phyloP scores from a whole-genome alignment of 2,113 vertebrate species.

The Ondatra zibethicus region DNA sequence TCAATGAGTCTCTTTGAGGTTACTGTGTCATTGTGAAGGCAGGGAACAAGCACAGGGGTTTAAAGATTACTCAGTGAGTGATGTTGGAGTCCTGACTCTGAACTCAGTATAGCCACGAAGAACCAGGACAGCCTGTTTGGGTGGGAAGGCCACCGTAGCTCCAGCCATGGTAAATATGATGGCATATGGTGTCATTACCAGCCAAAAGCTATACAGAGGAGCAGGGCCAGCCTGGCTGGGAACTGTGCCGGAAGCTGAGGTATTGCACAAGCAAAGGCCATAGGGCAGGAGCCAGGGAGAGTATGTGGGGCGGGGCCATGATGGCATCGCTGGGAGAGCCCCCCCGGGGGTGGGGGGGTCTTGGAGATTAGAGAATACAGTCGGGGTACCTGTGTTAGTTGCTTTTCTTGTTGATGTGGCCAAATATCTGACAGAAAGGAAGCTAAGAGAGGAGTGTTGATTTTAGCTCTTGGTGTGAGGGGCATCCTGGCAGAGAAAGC shows the following conservation, averaged over 20 bases:
- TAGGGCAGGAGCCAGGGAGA: not conserved
- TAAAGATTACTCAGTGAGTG: not conserved
- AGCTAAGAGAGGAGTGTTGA: not conserved
- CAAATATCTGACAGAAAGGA: not conserved
- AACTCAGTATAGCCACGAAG: not conserved
- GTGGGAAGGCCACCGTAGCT: not conserved
- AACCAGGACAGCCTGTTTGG: not conserved
- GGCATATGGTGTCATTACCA: not conserved
- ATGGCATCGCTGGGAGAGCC: not conserved
- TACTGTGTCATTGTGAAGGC: not conserved
- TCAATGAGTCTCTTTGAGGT: not conserved
- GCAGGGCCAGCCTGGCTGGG: not conserved
- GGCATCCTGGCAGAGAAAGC: not conserved
- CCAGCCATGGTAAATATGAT: not conserved
- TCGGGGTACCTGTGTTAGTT: not conserved
- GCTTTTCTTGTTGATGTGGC: not conserved
- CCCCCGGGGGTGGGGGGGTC: too few relatives aligned
- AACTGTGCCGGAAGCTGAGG: not conserved
- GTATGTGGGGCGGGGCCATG: not conserved
- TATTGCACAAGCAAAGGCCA: not conserved
- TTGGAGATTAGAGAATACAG: not conserved
- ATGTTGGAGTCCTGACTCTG: not conserved
- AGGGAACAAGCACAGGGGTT: not conserved
- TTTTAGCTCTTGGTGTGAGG: not conserved
- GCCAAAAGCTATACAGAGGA: not conserved